Evolutionary conservation across 1,140 invertebrate species (phyloP), one percentile per base, ranked within the genome.

Genomic region (Achatina immaculata): DNA sequence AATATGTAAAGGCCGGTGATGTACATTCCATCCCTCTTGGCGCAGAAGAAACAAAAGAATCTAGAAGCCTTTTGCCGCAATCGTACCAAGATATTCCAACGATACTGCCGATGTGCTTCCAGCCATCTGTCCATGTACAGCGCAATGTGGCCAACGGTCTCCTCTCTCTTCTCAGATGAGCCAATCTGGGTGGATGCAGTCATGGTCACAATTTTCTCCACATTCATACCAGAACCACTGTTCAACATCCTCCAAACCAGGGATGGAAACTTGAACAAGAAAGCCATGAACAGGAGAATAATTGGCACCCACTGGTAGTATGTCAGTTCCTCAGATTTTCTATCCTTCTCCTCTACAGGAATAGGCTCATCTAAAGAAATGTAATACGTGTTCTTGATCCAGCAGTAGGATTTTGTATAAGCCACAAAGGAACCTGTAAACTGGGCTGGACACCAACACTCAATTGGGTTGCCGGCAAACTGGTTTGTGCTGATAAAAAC

Each of bases 391-490:
- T 92, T 92, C 82, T 91, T 87, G 69, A 92, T 88, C 88, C 90
- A 91, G 85, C 91, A 92, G 76, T 89, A 89, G 51, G 88, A 92
- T 82, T 91, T 90, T 68, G 87, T 90, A 88, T 90, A 93, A 80
- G 86, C 87, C 40, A 92, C 91, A 78, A 88, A 89, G 24, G 88
- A 82, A 14, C 84, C 87, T 75, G 91, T 91, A 84, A 92, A 92
- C 76, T 92, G 88, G 31, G 90, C 91, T 0, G 92, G 91, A 58
- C 86, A 89, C 91, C 91, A 92, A 83, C 91, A 92, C 43, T 89
- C 85, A 38, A 92, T 91, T 2, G 91, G 91, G 85, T 91, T 89
- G 65, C 97, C 97, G 19, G 98, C 97, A 93, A 98, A 99, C 92
- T 99, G 89, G 4, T 86, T 85, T 38, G 86, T 84, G 21, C 83